Conservation (phyloP, 2,888 invertebrate species). For the Heliconius cydno region DNA sequence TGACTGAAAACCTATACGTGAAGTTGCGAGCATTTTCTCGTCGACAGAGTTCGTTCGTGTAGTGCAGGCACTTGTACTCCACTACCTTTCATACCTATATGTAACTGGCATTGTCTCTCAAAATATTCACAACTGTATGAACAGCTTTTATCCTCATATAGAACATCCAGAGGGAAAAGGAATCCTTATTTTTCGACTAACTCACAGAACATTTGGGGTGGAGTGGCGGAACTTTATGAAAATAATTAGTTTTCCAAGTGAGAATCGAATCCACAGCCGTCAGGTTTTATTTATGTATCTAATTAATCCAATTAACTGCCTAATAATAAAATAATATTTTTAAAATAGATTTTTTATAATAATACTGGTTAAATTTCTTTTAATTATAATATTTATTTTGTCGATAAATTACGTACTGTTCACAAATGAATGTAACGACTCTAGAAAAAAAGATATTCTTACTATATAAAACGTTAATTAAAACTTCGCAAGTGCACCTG, state of each 20-base stretch:
- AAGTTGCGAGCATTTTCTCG: slow-evolving; percentile 17
- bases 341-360: neutral
- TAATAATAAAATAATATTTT: too few species aligned
- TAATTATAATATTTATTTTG: neutral
- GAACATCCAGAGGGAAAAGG: too few species aligned
- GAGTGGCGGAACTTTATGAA: too few species aligned
- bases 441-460: neutral
- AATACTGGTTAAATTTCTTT: neutral
- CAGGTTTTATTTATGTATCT: neutral
- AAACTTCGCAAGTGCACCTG: slow-evolving; percentile 4
- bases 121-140: neutral
- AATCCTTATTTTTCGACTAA: too few species aligned
- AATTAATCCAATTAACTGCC: neutral
- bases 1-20: slow-evolving; percentile 24
- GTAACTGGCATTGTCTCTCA: neutral
- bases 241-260: too few species aligned
- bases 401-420: neutral
- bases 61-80: slow-evolving; percentile 2
- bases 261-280: neutral
- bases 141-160: too few species aligned
- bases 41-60: slow-evolving; percentile 1
- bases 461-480: slow-evolving; percentile 3
- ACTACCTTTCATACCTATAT: neutral
- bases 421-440: neutral
- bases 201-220: too few species aligned